Evolutionary conservation across 1,140 invertebrate species (phyloP).

Genomic region (Euwallacea similis): DNA sequence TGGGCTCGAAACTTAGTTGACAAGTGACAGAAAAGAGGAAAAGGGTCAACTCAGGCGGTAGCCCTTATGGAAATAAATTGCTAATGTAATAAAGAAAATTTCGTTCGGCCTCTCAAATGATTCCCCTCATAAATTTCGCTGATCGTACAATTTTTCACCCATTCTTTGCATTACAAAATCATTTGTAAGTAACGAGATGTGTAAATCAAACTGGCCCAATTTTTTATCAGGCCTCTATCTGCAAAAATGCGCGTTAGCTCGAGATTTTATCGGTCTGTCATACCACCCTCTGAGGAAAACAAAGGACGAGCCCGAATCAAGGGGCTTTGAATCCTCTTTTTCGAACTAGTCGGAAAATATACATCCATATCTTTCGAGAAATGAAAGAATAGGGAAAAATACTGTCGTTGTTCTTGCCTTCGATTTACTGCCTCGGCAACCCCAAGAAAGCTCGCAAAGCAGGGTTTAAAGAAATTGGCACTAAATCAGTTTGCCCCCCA

Average conservation of each 20-base stretch:
- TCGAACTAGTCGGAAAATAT: constrained; percentile 13
- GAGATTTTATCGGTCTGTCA: constrained; percentile 23
- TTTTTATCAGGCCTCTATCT: constrained; percentile 2
- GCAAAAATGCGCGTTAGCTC: neutral
- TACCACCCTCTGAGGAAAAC: constrained; percentile 13
- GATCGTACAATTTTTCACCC: too few relatives aligned
- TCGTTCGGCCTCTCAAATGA: too few relatives aligned
- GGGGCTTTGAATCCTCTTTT: constrained; percentile 7
- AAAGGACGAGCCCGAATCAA: constrained; percentile 3
- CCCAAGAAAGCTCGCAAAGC: constrained; percentile 5
- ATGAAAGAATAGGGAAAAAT: constrained; percentile 16
- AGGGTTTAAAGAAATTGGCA: constrained; percentile 16
- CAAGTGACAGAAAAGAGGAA: too few relatives aligned
- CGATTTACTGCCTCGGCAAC: constrained; percentile 20
- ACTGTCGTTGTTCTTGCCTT: constrained; percentile 12
- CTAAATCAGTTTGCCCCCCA: constrained; percentile 9
- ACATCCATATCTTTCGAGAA: constrained; percentile 17
- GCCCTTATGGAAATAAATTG: too few relatives aligned
- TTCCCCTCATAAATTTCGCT: too few relatives aligned
- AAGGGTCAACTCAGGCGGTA: too few relatives aligned
- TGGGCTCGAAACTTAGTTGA: too few relatives aligned
- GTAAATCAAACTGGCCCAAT: neutral
- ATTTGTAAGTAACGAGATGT: neutral
- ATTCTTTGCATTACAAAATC: too few relatives aligned
- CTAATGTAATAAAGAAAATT: too few relatives aligned